Evolutionary conservation across 2,797 vertebrate genomes (phyloP).

Genomic region (Tokudaia muenninki): DNA sequence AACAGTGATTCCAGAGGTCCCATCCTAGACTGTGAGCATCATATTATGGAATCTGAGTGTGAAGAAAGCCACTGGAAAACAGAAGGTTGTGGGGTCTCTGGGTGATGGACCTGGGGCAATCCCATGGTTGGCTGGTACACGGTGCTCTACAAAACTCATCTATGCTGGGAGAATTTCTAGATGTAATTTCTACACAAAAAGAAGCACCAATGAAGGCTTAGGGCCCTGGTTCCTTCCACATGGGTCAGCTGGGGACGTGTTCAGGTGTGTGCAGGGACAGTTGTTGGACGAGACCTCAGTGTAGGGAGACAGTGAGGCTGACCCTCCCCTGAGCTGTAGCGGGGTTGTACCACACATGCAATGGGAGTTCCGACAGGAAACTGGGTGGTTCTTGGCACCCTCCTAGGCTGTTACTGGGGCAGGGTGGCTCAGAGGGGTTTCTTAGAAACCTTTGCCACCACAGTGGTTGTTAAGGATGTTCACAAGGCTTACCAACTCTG

Average conservation of each 20-base stretch:
- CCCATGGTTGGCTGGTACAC: background rate
- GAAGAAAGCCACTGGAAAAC: background rate
- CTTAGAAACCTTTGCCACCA: background rate
- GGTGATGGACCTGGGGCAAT: accelerated
- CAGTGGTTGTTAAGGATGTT: background rate
- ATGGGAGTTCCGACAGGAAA: background rate
- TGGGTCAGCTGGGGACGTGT: background rate
- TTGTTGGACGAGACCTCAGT: background rate
- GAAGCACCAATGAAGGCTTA: background rate
- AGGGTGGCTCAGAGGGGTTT: background rate
- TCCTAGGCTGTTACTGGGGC: background rate
- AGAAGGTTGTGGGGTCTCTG: background rate
- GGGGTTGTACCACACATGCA: background rate
- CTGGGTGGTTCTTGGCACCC: background rate
- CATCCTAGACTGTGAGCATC: background rate
- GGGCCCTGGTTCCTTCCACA: background rate
- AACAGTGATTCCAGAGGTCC: background rate
- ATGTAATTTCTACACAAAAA: background rate
- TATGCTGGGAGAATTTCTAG: background rate
- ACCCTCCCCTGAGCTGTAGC: background rate
- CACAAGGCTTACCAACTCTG: background rate
- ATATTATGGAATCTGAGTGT: accelerated
- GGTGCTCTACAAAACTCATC: accelerated
- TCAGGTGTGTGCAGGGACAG: background rate
- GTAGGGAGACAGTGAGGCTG: background rate